Conservation (phyloP, 2,113 vertebrate genomes). For the Pantherophis guttatus region DNA sequence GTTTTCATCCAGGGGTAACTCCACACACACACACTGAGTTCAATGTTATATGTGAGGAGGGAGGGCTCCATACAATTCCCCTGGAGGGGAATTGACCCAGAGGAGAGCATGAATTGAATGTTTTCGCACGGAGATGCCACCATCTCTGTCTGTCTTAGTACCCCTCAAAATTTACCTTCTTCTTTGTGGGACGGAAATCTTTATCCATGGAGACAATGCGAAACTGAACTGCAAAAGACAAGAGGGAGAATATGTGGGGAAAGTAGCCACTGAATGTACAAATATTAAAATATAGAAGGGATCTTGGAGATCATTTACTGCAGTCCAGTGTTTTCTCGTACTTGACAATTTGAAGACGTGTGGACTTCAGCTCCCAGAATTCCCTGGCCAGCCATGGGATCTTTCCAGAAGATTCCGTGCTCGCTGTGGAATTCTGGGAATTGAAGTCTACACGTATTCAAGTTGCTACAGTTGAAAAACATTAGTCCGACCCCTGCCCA, state of each 20-base stretch:
- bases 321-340: no score
- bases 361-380: no score
- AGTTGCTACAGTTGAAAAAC: no score
- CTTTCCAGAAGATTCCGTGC: no score
- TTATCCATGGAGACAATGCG: slow-evolving; percentile 58
- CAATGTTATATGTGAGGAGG: background rate
- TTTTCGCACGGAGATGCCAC: background rate
- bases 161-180: slow-evolving; percentile 51
- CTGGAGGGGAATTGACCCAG: background rate
- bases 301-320: background rate
- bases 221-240: slow-evolving; percentile 47
- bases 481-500: no score
- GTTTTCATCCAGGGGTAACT: background rate
- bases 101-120: background rate
- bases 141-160: background rate
- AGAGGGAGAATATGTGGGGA: background rate
- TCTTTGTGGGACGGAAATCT: slow-evolving; percentile 47
- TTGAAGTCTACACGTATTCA: no score
- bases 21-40: background rate
- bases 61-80: background rate
- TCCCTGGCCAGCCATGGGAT: no score
- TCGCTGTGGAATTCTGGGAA: no score
- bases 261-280: no score
- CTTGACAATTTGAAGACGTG: no score
- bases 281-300: background rate